Base-by-base conservation (phyloP, 2,797 vertebrate species). In the Bucorvus abyssinicus region DNA sequence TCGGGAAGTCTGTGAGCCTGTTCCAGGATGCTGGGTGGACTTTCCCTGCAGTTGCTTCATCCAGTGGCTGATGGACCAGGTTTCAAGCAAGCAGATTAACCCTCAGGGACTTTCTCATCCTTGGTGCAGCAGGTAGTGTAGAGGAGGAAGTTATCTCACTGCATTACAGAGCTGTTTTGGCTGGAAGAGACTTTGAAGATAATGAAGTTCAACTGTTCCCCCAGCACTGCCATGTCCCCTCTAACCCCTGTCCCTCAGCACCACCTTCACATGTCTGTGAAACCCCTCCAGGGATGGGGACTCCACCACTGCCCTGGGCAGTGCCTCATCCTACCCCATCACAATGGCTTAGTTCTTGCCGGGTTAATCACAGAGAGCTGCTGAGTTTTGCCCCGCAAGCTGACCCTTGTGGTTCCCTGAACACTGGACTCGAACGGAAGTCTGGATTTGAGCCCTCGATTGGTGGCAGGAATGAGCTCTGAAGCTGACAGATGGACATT, bases 71-170 rank as follows among this genome's bases (percentile, higher is more conserved):
- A 34, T 75, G 32, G 20, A 21, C 30, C 32, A 12, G 8, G 17
- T 68, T 92, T 68, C 29, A 52, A 60, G 49, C 27, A 56, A 21
- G 38, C 52, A 30, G 44, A 60, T 63, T 44, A 19, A 38, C 4
- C 3, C 13, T 14, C 1, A 0, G n/a, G 12, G 40, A 57, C 45
- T 67, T 34, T 24, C 8, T 71, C 5, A 5, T 78, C 36, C 10
- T 61, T 56, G 52, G n/a, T 75, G 6, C 11, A 29, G 61, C 27
- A 29, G 38, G 38, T 40, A 32, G 19, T 1, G 6, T 50, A 19
- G 49, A 67, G 40, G 52, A 67, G 60, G 34, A 71, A 36, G 30
- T 87, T 71, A 7, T 3, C 20, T 81, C 32, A 26, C 12, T 52
- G 75, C 21, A 2, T 75, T 60, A 60, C 27, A 40, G 38, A 40